Conservation (phyloP, 1,140 invertebrate species). For the Notospermus geniculatus region DNA sequence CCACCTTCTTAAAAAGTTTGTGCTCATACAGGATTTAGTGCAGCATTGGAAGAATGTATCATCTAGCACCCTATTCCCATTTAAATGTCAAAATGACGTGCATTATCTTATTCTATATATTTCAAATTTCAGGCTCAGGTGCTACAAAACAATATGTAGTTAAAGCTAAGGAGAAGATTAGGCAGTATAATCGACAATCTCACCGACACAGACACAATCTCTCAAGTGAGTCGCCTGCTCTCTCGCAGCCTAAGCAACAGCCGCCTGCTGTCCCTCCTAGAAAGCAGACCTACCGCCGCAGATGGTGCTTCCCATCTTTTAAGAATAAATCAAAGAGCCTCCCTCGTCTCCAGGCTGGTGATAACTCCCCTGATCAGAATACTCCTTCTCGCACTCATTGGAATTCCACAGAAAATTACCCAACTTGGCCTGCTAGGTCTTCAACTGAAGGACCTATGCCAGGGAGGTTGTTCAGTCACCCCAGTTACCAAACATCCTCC, state of each 20-base stretch:
- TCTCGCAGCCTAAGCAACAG: not conserved
- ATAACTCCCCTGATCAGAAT: not conserved
- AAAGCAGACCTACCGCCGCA: not conserved
- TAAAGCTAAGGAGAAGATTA: slow-evolving; percentile 50
- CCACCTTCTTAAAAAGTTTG: not conserved
- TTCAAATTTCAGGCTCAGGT: slow-evolving; percentile 40
- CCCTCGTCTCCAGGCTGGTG: not conserved
- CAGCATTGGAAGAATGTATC: not conserved
- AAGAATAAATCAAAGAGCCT: not conserved
- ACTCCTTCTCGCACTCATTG: not conserved
- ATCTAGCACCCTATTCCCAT: not conserved
- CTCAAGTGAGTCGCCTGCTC: not conserved
- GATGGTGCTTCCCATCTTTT: not conserved
- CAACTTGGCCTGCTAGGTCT: too few species aligned
- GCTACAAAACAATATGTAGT: slow-evolving; percentile 49
- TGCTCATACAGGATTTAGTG: not conserved
- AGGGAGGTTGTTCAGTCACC: too few species aligned
- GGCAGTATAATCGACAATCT: slow-evolving; percentile 35
- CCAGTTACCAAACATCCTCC: too few species aligned
- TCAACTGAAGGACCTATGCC: too few species aligned
- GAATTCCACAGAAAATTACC: too few species aligned
- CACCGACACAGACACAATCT: slow-evolving; percentile 7
- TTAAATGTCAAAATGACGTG: not conserved
- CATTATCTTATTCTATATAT: not conserved
- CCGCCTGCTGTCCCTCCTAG: not conserved